Evolutionary conservation across 2,888 invertebrate species (phyloP).

Genomic region (Enoplolaimus lenunculus): DNA sequence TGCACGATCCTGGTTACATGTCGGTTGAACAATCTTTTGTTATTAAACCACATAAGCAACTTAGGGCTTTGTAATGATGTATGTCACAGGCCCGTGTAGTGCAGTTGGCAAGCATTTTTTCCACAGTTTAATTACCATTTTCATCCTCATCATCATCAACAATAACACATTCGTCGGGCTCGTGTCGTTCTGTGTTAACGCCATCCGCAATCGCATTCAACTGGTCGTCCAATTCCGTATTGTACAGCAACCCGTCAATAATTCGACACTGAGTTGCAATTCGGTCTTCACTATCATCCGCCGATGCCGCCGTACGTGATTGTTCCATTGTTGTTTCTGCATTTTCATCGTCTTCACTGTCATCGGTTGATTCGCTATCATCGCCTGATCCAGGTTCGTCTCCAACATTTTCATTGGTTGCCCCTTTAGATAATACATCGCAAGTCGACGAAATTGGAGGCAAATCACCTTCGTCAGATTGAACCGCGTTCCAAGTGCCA

Average conservation of each 20-base stretch:
- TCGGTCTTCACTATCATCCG: not conserved
- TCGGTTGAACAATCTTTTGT: too few species aligned
- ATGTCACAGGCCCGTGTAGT: too few species aligned
- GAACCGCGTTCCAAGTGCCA: not conserved
- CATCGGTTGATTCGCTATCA: not conserved
- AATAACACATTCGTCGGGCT: not conserved
- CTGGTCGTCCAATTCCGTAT: not conserved
- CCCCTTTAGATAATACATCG: not conserved
- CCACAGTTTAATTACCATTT: not conserved
- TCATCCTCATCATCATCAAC: not conserved
- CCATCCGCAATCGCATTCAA: not conserved
- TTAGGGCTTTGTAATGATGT: too few species aligned
- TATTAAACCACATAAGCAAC: too few species aligned
- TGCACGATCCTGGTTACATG: too few species aligned
- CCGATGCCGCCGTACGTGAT: not conserved
- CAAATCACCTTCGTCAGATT: not conserved
- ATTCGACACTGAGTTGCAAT: not conserved
- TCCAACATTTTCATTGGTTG: not conserved
- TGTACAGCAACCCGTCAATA: not conserved
- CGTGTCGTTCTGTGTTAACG: not conserved
- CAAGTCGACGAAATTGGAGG: not conserved
- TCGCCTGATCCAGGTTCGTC: not conserved
- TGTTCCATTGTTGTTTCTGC: not conserved
- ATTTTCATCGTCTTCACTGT: too few species aligned
- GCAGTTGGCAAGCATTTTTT: too few species aligned